Evolutionary conservation across 2,888 invertebrate species (phyloP).

Genomic region (Agrotis puta): DNA sequence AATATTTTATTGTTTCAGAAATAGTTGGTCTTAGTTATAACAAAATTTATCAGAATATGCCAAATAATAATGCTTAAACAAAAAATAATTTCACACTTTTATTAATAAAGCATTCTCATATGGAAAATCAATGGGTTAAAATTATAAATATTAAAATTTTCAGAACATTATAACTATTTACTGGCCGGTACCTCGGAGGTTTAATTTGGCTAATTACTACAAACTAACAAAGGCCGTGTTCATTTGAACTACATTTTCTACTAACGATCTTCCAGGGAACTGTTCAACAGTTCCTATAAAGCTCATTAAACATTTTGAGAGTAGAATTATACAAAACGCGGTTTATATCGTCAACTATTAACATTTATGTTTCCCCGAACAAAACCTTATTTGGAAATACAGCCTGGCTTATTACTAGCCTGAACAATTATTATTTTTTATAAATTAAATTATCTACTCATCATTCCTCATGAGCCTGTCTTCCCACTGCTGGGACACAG

Average conservation of each 20-base stretch:
- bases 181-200: not conserved
- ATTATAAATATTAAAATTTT: not conserved
- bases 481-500: no score
- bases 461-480: no score
- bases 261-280: slow-evolving; percentile 16
- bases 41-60: no score
- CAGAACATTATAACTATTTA: not conserved
- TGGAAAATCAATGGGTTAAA: not conserved
- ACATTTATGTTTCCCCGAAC: not conserved
- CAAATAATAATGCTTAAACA: no score
- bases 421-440: not conserved
- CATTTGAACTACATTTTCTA: slow-evolving; percentile 7
- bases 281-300: not conserved
- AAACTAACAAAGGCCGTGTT: not conserved
- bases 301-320: slow-evolving; percentile 20
- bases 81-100: no score
- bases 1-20: no score
- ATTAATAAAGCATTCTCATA: no score
- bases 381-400: not conserved
- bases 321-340: slow-evolving; percentile 10
- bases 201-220: slow-evolving; percentile 15
- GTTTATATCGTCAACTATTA: slow-evolving; percentile 7
- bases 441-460: no score
- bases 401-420: not conserved
- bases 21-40: no score